Conservation (phyloP, 1,140 invertebrate species). For the Diuraphis noxia region DNA sequence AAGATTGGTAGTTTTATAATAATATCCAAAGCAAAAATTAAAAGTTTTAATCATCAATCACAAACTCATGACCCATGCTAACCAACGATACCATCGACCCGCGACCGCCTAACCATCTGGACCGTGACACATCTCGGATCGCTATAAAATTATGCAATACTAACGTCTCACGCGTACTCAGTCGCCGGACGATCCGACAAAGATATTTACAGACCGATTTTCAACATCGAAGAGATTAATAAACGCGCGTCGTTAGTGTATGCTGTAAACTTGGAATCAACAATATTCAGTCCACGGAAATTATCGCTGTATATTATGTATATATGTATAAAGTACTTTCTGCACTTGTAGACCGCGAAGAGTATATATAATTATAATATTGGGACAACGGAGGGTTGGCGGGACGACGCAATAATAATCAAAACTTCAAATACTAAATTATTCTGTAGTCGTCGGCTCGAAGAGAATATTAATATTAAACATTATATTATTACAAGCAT, state of each 20-base stretch:
- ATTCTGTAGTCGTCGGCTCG: background rate
- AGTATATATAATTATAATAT: background rate
- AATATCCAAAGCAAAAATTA: too few species aligned
- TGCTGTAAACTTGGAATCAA: slow-evolving; percentile 1
- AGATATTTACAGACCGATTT: background rate
- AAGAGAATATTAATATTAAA: background rate
- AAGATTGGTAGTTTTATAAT: too few species aligned
- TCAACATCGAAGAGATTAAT: background rate
- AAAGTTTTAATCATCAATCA: too few species aligned
- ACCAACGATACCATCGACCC: too few species aligned
- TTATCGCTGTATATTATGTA: background rate
- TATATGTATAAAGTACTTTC: background rate
- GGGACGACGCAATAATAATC: background rate
- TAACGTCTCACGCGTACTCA: background rate
- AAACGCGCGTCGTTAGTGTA: background rate
- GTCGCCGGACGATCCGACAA: background rate
- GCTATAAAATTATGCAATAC: background rate
- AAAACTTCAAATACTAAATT: background rate
- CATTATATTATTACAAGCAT: too few species aligned
- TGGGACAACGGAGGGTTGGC: background rate
- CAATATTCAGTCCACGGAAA: background rate
- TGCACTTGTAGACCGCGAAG: background rate
- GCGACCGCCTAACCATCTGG: background rate
- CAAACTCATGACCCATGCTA: too few species aligned
- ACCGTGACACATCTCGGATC: background rate